A percentile compares a stretch with the other conserved stretches of the same genome.
phyloP scores from a whole-genome alignment of 2,888 invertebrate species.

The Drosophila greeni region DNA sequence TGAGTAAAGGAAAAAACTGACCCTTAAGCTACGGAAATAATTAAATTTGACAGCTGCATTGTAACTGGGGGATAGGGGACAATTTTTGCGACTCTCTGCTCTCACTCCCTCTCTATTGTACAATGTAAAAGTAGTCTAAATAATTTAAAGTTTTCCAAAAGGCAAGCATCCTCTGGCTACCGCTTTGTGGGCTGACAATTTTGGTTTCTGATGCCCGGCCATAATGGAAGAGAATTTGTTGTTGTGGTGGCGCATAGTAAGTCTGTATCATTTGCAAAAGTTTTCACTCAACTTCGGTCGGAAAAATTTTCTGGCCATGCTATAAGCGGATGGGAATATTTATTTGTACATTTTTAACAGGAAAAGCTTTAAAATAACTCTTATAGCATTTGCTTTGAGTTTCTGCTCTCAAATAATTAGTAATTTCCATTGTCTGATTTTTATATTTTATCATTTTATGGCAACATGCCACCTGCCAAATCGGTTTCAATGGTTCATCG shows the following conservation, averaged over 20 bases:
- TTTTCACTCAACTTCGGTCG: constrained; percentile 22
- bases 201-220: constrained; percentile 51
- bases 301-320: constrained; percentile 10
- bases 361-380: neutral
- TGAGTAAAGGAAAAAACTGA: neutral
- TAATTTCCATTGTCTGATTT: neutral
- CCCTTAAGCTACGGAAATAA: constrained; percentile 14
- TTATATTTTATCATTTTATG: neutral
- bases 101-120: neutral
- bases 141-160: constrained; percentile 64
- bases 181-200: constrained; percentile 61
- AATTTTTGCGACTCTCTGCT: constrained; percentile 44
- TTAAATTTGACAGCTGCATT: constrained; percentile 14
- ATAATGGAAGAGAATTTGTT: constrained; percentile 40
- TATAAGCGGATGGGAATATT: neutral
- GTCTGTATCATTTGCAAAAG: constrained; percentile 59
- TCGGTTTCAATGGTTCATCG: constrained; percentile 49
- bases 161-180: constrained; percentile 35
- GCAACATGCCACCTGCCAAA: constrained; percentile 22
- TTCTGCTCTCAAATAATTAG: neutral
- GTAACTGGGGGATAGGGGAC: neutral
- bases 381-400: neutral
- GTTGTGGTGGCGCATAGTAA: constrained; percentile 13
- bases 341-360: neutral
- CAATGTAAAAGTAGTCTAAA: constrained; percentile 58